Conservation (phyloP, 2,797 vertebrate genomes). For the Cyprinella venusta region DNA sequence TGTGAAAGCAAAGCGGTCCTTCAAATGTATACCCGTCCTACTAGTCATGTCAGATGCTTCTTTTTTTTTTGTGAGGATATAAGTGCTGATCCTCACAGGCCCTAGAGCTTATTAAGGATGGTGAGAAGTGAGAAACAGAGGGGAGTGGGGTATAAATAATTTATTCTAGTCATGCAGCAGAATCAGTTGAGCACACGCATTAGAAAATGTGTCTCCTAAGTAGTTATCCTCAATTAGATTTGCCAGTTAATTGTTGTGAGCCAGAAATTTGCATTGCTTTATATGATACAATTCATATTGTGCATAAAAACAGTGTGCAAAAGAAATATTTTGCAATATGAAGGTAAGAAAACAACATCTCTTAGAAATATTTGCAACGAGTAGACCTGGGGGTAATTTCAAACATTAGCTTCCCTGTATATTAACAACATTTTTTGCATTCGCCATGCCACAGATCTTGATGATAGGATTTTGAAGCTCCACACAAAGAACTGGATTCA, state of each 20-base stretch:
- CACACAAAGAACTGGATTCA: slow-evolving; percentile 33
- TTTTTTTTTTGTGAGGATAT: slow-evolving; percentile 23
- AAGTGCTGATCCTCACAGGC: slow-evolving; percentile 14
- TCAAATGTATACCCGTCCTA: slow-evolving; percentile 4
- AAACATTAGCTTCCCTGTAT: background rate
- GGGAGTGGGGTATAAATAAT: slow-evolving; percentile 48
- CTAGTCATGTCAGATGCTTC: slow-evolving; percentile 6
- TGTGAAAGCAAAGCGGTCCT: slow-evolving; percentile 3
- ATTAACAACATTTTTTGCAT: slow-evolving; percentile 20
- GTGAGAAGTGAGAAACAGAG: slow-evolving; percentile 41
- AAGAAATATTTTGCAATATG: background rate
- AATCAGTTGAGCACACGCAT: background rate
- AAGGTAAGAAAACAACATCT: background rate
- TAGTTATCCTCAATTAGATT: background rate
- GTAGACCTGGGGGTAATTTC: background rate
- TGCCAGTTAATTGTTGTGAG: background rate
- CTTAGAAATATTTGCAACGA: background rate
- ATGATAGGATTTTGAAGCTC: slow-evolving; percentile 13
- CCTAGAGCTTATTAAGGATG: slow-evolving; percentile 44
- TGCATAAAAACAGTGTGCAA: background rate
- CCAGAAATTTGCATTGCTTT: background rate
- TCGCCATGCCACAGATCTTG: slow-evolving; percentile 6
- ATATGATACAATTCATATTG: background rate
- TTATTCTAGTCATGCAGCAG: slow-evolving; percentile 46
- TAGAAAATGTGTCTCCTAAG: slow-evolving; percentile 16